Base-by-base conservation (phyloP, 2,797 vertebrate genomes). In the Propithecus deckenii region DNA sequence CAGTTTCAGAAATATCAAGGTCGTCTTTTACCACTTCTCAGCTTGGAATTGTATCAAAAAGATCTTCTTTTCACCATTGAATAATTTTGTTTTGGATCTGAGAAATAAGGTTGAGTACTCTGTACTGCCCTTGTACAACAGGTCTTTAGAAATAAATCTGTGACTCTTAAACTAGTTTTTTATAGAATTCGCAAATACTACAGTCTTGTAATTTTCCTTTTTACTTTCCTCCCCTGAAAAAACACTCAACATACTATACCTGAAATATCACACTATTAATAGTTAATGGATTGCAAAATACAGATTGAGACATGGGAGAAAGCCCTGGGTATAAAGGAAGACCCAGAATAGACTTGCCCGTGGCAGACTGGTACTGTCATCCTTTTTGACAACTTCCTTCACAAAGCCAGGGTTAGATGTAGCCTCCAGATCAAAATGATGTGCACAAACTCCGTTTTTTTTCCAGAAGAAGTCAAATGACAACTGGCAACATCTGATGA, bases 321-420 rank as follows among this genome's bases (percentile, higher is more conserved):
- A 65, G 48, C n/a, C 46, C 22, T 86, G n/a, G 86, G 13, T 90
- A 65, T 79, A 93, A 85, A 89, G 35, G n/a, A 86, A 72, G 46
- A 63, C 25, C 79, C 35, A 52, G 43, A 94, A 84, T n/a, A 85
- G 32, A 35, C 32, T 92, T 63, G 57, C 8, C 74, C 79, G 41
- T 85, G n/a, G n/a, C 65, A 85, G 28, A 63, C n/a, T 78, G 63
- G 25, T 88, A 72, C 10, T 48, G 18, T 79, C 32, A 79, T 55
- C n/a, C 48, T 93, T 83, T 96, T 65, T 92, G 72, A 92, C n/a
- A 95, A 71, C 41, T 65, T 92, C 32, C 28, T 80, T 84, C 63
- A 74, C 30, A 92, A 84, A 92, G 23, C 52, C 76, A 96, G 35
- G 38, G 61, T 69, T 94, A 83, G 30, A 76, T 61, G 25, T 35